Percentiles rank a stretch among this genome's conserved stretches.
Evolutionary conservation across 2,888 invertebrate species (phyloP).

Genomic region (Agonopterix alstromeriana): DNA sequence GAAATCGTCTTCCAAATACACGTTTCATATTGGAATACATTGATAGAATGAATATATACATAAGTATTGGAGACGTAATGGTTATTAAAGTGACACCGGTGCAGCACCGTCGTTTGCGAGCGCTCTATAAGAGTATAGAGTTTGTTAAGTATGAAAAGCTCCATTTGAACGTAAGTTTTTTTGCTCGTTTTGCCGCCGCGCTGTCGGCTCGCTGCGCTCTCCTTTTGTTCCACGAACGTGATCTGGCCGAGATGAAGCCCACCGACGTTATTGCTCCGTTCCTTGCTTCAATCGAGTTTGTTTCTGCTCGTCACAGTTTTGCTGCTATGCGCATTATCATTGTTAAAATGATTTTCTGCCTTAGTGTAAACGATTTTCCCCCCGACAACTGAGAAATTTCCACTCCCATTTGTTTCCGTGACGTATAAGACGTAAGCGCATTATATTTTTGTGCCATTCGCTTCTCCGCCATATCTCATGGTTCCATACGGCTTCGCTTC

Average conservation of each 20-base stretch:
- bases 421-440: conserved; percentile 49
- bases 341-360: conserved; percentile 45
- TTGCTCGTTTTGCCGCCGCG: conserved; percentile 40
- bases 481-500: conserved; percentile 46
- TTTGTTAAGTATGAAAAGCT: conserved; percentile 66
- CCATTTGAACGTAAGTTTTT: conserved; percentile 62
- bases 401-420: conserved; percentile 47
- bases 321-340: conserved; percentile 44
- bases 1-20: conserved; percentile 25
- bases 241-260: conserved; percentile 67
- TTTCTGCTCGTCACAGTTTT: conserved; percentile 51
- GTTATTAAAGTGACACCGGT: conserved; percentile 28
- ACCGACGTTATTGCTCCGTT: conserved; percentile 58
- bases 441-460: conserved; percentile 50
- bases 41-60: conserved; percentile 21
- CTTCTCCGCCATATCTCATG: conserved; percentile 46
- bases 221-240: conserved; percentile 71
- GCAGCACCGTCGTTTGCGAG: conserved; percentile 28
- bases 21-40: conserved; percentile 20
- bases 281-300: conserved; percentile 57
- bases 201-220: conserved; percentile 47
- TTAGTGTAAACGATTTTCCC: conserved; percentile 26
- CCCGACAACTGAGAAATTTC: conserved; percentile 31
- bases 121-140: conserved; percentile 43
- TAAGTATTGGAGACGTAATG: conserved; percentile 23